phyloP scores from a whole-genome alignment of 2,113 vertebrate species.

The Australoheros scitulus region DNA sequence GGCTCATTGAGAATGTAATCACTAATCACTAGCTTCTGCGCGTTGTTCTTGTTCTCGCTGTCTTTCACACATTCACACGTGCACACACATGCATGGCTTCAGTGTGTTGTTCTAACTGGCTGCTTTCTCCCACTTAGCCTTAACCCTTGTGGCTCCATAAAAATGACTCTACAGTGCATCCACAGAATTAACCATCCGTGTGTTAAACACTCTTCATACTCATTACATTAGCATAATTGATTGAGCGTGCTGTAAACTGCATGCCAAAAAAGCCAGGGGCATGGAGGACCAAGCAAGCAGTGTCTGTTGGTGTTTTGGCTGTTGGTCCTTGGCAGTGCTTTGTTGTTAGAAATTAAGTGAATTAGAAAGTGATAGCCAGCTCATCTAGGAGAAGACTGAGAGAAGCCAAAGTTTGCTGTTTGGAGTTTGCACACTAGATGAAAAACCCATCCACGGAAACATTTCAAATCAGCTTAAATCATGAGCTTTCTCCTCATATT shows the following conservation, averaged over 20 bases:
- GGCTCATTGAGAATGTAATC: conserved; percentile 71
- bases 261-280: conserved; percentile 69
- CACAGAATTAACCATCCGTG: conserved; percentile 52
- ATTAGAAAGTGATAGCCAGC: conserved; percentile 66
- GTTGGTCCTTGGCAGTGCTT: conserved; percentile 67
- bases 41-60: conserved; percentile 33
- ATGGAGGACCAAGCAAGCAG: conserved; percentile 41
- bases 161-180: conserved; percentile 45
- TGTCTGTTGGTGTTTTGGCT: conserved; percentile 63
- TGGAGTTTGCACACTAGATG: not conserved
- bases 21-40: conserved; percentile 54
- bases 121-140: conserved; percentile 52
- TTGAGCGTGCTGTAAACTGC: conserved; percentile 49
- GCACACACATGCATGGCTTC: conserved; percentile 1
- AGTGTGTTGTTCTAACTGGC: conserved; percentile 33
- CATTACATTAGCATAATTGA: conserved; percentile 75
- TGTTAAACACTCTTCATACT: conserved; percentile 62
- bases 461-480: conserved; percentile 28
- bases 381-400: conserved; percentile 21
- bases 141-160: conserved; percentile 56
- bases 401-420: conserved; percentile 31
- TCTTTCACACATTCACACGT: conserved; percentile 12
- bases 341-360: conserved; percentile 74
- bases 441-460: conserved; percentile 3
- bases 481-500: not conserved